Evolutionary conservation across 2,113 vertebrate species (phyloP).

Genomic region (Poecilia latipinna): DNA sequence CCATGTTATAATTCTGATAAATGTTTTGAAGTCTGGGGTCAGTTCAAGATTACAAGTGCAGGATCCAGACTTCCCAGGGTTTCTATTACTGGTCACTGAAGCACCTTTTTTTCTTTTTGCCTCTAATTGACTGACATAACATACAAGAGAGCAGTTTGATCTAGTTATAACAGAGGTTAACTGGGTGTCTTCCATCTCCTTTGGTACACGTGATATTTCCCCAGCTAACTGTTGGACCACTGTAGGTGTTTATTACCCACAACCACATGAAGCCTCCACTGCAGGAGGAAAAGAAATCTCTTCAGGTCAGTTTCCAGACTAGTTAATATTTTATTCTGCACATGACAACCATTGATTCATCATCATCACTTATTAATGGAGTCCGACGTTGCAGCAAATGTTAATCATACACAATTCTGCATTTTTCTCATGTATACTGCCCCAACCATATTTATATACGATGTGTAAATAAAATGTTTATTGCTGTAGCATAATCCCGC

Average conservation of each 20-base stretch:
- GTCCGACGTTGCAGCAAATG: conserved; percentile 72
- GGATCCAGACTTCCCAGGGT: conserved; percentile 33
- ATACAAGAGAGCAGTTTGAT: conserved; percentile 36
- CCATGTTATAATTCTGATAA: conserved; percentile 33
- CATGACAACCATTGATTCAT: conserved; percentile 81
- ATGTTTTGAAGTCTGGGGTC: conserved; percentile 54
- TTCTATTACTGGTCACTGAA: conserved; percentile 29
- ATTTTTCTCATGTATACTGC: conserved; percentile 49
- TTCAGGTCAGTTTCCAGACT: conserved; percentile 76
- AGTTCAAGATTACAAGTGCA: conserved; percentile 39
- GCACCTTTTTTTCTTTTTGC: conserved; percentile 25
- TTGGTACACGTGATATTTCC: conserved; percentile 72
- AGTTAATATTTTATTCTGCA: conserved; percentile 81
- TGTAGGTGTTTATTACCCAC: conserved; percentile 75
- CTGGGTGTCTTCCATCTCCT: conserved; percentile 42
- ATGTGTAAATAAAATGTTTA: neutral
- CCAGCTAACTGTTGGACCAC: conserved; percentile 54
- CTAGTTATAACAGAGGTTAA: conserved; percentile 63
- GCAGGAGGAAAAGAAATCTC: conserved; percentile 56
- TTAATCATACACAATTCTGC: conserved; percentile 65
- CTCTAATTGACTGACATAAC: conserved; percentile 22
- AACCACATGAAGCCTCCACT: conserved; percentile 51
- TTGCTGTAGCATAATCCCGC: neutral
- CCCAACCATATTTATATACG: neutral
- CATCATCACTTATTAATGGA: conserved; percentile 82